These are phyloP conservation scores for Petrocephalus sullivani DNA, from an alignment of 2,797 vertebrate genomes.

Conservation along the genomic window DNA sequence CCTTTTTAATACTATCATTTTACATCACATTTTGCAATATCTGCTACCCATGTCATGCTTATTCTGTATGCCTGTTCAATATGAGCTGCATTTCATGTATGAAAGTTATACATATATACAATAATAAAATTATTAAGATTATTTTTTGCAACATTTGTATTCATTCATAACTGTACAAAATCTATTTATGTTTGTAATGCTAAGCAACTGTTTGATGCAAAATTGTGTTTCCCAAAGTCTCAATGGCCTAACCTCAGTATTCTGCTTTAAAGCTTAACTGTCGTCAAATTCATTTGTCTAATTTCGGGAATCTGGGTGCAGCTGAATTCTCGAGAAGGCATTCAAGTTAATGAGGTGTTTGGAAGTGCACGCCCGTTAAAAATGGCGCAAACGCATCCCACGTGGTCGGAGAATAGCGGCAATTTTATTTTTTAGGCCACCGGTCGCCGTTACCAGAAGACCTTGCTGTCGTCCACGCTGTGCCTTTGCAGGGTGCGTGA, in stretches of 20 bases:
- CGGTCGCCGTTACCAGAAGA: constrained; percentile 40
- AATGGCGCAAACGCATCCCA: not conserved
- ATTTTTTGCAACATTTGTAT: not conserved
- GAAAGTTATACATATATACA: too few species aligned
- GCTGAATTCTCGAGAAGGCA: not conserved
- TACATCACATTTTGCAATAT: not conserved
- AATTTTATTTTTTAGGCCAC: constrained; percentile 48
- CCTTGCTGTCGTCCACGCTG: not conserved
- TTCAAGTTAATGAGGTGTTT: not conserved
- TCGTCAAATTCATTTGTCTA: not conserved
- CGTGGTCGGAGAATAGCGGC: not conserved
- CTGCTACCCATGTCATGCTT: not conserved
- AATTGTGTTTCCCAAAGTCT: not conserved
- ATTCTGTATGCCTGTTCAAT: not conserved
- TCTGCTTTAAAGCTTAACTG: not conserved
- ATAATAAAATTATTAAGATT: not conserved
- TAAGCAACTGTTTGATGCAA: not conserved
- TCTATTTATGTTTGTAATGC: not conserved
- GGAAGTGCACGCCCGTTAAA: not conserved
- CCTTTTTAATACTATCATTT: not conserved
- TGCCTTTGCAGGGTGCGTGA: not conserved
- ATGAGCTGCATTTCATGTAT: too few species aligned
- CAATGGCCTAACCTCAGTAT: not conserved
- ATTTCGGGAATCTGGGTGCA: not conserved
- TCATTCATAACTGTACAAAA: not conserved